Conservation (phyloP, 2,797 vertebrate genomes). For the Hydrophis major region DNA sequence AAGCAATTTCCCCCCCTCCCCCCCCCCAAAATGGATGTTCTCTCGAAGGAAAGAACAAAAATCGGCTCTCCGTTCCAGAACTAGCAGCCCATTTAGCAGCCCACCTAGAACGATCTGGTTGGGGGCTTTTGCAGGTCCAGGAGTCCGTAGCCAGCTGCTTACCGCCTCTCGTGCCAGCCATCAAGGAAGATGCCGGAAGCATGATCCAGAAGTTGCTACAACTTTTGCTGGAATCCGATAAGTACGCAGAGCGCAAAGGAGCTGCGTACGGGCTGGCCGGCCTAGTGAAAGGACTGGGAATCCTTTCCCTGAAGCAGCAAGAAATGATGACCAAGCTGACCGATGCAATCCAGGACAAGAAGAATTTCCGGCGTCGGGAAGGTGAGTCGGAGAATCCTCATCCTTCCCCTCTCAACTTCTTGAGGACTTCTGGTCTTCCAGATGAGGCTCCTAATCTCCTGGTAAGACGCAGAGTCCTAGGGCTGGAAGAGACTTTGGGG, state of each 20-base stretch:
- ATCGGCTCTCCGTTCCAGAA: not conserved
- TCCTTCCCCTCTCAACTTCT: not conserved
- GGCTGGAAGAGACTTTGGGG: no score
- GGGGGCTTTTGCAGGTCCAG: conserved; percentile 82
- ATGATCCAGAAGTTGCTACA: conserved; percentile 94
- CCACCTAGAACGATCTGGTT: not conserved
- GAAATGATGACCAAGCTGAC: conserved; percentile 96
- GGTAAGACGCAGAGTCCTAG: not conserved
- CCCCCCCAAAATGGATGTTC: not conserved
- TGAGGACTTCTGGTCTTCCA: accelerated
- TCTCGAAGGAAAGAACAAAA: not conserved
- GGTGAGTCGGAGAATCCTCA: conserved; percentile 70
- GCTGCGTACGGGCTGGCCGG: conserved; percentile 94
- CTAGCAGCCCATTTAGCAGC: not conserved
- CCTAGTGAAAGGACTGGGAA: conserved; percentile 94
- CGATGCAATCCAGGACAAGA: conserved; percentile 98
- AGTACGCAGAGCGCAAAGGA: conserved; percentile 94
- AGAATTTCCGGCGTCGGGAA: conserved; percentile 93
- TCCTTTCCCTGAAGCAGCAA: conserved; percentile 96
- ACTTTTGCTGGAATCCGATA: conserved; percentile 94
- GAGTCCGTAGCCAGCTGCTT: conserved; percentile 95
- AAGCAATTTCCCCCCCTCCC: not conserved
- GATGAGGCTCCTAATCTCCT: not conserved
- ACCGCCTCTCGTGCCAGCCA: conserved; percentile 93
- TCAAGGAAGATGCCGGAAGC: conserved; percentile 92